phyloP scores from a whole-genome alignment of 1,140 invertebrate species.

The Philaenus spumarius region DNA sequence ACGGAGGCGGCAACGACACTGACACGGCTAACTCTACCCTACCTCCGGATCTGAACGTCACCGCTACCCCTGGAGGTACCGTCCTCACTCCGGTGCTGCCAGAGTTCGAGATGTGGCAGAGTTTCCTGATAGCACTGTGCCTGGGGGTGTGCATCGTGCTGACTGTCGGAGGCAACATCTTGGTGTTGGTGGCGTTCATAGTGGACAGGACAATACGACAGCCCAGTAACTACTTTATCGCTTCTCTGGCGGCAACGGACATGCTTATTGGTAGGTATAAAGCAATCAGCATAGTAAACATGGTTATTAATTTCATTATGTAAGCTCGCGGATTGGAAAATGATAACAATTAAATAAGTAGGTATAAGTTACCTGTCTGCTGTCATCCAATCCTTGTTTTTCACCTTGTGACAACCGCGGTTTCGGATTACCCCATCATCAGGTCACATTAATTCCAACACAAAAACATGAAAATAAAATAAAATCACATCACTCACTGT shows the following conservation, averaged over 20 bases:
- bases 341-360: no score
- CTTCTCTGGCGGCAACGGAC: constrained; percentile 95
- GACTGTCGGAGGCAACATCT: constrained; percentile 91
- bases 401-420: no score
- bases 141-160: constrained; percentile 83
- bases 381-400: no score
- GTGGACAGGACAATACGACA: constrained; percentile 96
- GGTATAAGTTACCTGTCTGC: no score
- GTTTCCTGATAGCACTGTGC: constrained; percentile 82
- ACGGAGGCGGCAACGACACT: not conserved
- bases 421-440: no score
- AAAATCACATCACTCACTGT: no score
- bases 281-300: no score
- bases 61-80: constrained; percentile 30
- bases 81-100: constrained; percentile 56
- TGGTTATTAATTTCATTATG: no score
- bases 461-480: no score
- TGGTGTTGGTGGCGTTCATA: constrained; percentile 94
- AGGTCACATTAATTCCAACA: no score
- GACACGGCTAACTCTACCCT: constrained; percentile 18
- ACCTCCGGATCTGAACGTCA: constrained; percentile 3
- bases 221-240: constrained; percentile 99
- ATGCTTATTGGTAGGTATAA: constrained; percentile 98
- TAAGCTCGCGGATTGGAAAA: no score
- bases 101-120: constrained; percentile 86